These are phyloP conservation scores for Rhizoglyphus robini DNA, from an alignment of 1,140 invertebrate species.

Conservation along the genomic window DNA sequence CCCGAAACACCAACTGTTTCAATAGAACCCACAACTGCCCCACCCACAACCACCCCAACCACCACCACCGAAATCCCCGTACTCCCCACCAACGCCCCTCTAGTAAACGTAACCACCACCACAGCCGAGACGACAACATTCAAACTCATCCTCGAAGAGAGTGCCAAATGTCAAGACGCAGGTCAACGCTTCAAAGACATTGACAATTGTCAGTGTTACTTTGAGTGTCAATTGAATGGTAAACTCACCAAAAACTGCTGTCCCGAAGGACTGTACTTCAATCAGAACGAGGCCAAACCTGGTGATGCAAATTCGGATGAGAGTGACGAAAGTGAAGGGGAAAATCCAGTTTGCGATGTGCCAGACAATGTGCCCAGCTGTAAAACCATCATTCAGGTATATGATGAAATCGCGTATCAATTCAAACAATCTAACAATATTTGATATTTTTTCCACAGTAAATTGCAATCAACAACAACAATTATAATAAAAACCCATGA, in stretches of 20 bases:
- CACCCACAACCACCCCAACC: neutral
- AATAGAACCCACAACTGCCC: neutral
- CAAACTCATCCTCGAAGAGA: slow-evolving; percentile 1
- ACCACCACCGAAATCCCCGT: neutral
- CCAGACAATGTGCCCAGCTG: slow-evolving; percentile 3
- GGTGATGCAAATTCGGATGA: neutral
- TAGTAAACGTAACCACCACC: slow-evolving; percentile 6
- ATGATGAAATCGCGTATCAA: neutral
- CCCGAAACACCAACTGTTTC: neutral
- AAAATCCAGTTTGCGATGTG: neutral
- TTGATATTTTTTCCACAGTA: neutral
- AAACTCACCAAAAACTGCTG: slow-evolving; percentile 15
- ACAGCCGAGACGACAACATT: slow-evolving; percentile 6
- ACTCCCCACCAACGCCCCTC: neutral
- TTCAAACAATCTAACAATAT: neutral
- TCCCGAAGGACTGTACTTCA: slow-evolving; percentile 17
- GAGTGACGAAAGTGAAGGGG: slow-evolving; percentile 1
- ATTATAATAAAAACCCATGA: neutral
- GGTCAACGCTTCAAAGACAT: slow-evolving; percentile 16
- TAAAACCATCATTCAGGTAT: slow-evolving; percentile 9
- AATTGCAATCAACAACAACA: neutral
- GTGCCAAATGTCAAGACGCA: slow-evolving; percentile 3
- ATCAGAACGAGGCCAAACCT: neutral
- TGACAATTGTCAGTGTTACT: slow-evolving; percentile 17
- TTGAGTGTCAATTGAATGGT: slow-evolving; percentile 16